Evolutionary conservation across 1,140 invertebrate species (phyloP).

Genomic region (Thrips palmi): DNA sequence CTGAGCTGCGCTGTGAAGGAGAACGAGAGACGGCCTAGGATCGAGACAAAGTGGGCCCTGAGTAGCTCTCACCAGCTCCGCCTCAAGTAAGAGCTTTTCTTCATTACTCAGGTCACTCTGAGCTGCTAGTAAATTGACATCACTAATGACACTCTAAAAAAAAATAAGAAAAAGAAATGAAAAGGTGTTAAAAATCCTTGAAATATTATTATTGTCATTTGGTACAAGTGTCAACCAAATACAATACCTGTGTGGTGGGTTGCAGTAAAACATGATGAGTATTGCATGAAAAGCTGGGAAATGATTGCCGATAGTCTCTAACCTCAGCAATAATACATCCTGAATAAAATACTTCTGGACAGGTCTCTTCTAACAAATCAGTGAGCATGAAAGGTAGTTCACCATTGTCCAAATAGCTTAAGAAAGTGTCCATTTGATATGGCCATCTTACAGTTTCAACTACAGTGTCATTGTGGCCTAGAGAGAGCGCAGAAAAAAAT

Average conservation of each 20-base stretch:
- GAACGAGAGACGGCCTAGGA: conserved; percentile 58
- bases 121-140: conserved; percentile 46
- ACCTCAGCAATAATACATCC: conserved; percentile 85
- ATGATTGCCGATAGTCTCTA: conserved; percentile 65
- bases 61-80: conserved; percentile 61
- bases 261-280: conserved; percentile 71
- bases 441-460: conserved; percentile 26
- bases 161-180: conserved; percentile 9
- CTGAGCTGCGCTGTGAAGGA: conserved; percentile 51
- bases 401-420: conserved; percentile 65
- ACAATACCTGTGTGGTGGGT: conserved; percentile 72
- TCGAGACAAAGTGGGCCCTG: conserved; percentile 72
- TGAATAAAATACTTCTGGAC: conserved; percentile 70
- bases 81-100: conserved; percentile 60
- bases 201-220: background rate
- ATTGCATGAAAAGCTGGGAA: conserved; percentile 47
- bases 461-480: conserved; percentile 7
- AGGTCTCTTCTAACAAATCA: conserved; percentile 61
- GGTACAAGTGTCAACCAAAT: too few relatives aligned
- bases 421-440: conserved; percentile 30
- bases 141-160: conserved; percentile 49
- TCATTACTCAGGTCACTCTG: conserved; percentile 50
- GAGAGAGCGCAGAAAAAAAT: conserved; percentile 2
- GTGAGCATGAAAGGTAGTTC: conserved; percentile 70
- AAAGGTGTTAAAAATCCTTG: too few relatives aligned